Conservation (phyloP, 2,888 invertebrate genomes). For the Ferrisia virgata region DNA sequence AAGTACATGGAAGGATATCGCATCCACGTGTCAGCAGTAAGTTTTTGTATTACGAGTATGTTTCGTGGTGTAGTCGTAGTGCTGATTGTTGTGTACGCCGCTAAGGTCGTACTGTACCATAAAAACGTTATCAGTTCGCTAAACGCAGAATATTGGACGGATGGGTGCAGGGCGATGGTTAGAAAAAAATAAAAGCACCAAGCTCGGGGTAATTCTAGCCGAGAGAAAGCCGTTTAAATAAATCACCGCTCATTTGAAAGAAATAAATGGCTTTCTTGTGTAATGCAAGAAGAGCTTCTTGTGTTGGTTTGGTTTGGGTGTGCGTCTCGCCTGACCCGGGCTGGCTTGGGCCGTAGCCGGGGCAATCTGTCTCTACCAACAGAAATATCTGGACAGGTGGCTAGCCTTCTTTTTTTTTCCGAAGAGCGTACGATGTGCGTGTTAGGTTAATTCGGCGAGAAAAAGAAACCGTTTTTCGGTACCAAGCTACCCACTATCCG, state of each 20-base stretch:
- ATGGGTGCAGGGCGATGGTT: neutral
- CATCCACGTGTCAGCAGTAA: neutral
- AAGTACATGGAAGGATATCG: neutral
- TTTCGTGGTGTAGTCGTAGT: too few relatives aligned
- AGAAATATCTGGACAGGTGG: neutral
- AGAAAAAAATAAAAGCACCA: neutral
- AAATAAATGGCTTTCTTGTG: conserved; percentile 19
- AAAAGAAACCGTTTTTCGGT: neutral
- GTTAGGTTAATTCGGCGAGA: neutral
- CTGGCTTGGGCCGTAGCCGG: neutral
- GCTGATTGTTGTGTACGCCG: too few relatives aligned
- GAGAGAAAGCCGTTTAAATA: conserved; percentile 2
- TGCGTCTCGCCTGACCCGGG: neutral
- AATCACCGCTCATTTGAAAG: conserved; percentile 13
- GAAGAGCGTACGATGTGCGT: neutral
- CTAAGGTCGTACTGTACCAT: too few relatives aligned
- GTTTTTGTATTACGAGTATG: too few relatives aligned
- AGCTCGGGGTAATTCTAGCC: neutral
- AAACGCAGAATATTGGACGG: neutral
- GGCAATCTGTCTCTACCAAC: neutral
- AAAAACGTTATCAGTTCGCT: neutral
- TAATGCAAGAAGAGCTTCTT: neutral
- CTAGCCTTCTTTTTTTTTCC: neutral
- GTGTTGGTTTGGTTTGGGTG: neutral
- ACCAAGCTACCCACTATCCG: too few relatives aligned